Conservation (phyloP, 1,140 invertebrate genomes). For the Pogonomyrmex barbatus region DNA sequence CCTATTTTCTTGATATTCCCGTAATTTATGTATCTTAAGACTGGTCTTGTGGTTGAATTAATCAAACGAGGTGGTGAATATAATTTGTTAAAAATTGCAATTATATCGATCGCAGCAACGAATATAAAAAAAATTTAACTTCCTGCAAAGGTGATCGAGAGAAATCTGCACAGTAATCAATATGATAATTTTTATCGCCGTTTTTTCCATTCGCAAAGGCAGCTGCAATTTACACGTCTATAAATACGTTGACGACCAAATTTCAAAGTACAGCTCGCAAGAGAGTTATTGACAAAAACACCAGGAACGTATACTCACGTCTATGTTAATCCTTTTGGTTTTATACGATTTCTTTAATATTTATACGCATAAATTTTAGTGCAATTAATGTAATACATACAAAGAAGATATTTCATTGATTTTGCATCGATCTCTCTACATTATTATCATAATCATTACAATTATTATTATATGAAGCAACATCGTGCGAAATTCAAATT, state of each 20-base stretch:
- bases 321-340: not conserved
- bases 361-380: not conserved
- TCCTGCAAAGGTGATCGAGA: not conserved
- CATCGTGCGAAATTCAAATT: not conserved
- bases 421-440: not conserved
- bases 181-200: not conserved
- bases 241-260: not conserved
- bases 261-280: constrained; percentile 7
- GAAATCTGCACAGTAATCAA: not conserved
- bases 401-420: not conserved
- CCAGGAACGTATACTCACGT: not conserved
- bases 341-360: not conserved
- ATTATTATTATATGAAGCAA: not conserved
- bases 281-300: not conserved
- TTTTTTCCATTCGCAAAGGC: constrained; percentile 3
- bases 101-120: not conserved
- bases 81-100: not conserved
- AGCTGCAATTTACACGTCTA: not conserved
- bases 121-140: not conserved
- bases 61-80: not conserved
- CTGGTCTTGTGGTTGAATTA: not conserved
- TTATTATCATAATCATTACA: not conserved
- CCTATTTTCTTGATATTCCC: not conserved
- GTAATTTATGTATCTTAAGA: not conserved
- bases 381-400: not conserved